Evolutionary conservation across 2,888 invertebrate genomes (phyloP), one percentile per base, ranked within the genome.

Genomic region (Hyalella azteca): DNA sequence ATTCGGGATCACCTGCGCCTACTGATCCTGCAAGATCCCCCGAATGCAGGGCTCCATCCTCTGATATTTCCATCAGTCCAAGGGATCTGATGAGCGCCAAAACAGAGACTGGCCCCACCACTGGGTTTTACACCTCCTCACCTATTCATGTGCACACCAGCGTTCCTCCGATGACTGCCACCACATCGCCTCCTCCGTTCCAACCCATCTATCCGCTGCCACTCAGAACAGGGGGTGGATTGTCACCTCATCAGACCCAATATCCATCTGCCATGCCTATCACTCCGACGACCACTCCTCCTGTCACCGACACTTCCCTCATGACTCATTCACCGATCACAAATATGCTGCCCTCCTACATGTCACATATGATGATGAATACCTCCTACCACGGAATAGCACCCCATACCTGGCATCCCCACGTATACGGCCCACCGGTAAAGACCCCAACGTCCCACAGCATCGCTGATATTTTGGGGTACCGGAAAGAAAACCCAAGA

Each of bases 401-500:
- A 40, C 85, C 82, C 11, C 85, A 87, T 80, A 87, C 94, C 50
- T 96, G 96, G 95, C 96, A 95, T 89, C 93, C 95, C 48, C 96
- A 96, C 88, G 94, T 95, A 32, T 96, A 96, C 88, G 93, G 92
- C 2, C 93, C 93, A 86, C 93, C 94, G 15, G 94, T 94, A 13
- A 92, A 92, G 86, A 91, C 91, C 79, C 95, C 95, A 0, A 96
- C 96, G 1, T 94, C 95, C 4, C 95, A 95, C 88, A 91, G 92
- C 54, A 96, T 97, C 87, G 93, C 93, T 85, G 94, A 96, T 87
- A 96, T 96, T 85, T 90, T 97, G 86, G 95, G 95, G 32, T 89
- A 92, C 88, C 89, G 87, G 86, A 2, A 88, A 88, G 36, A 48
- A 26, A 45, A 75, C 41, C 41, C 41, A 9, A 75, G 22, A 41